phyloP scores from a whole-genome alignment of 2,797 vertebrate species.

The Fistularia commersonii region DNA sequence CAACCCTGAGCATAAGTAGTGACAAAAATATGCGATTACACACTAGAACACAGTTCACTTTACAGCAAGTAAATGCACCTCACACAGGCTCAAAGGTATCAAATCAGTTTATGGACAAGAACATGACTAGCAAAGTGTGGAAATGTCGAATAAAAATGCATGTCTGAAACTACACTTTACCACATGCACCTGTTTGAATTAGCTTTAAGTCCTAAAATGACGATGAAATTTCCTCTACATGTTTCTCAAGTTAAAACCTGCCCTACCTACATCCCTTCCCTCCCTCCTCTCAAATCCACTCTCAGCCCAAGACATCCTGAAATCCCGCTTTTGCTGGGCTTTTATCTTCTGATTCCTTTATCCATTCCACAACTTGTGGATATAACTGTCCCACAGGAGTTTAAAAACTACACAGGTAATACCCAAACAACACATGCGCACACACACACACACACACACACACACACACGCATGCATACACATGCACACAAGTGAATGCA shows the following conservation, averaged over 20 bases:
- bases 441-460: constrained; percentile 6
- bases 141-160: constrained; percentile 8
- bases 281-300: background rate
- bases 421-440: background rate
- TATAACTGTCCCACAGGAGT: constrained; percentile 24
- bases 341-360: constrained; percentile 8
- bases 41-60: too few relatives aligned
- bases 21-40: too few relatives aligned
- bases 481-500: constrained; percentile 6
- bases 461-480: constrained; percentile 7
- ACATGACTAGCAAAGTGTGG: background rate
- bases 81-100: too few relatives aligned
- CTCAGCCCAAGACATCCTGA: constrained; percentile 12
- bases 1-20: background rate
- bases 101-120: too few relatives aligned
- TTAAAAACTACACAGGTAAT: background rate
- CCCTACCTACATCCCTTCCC: background rate
- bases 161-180: background rate
- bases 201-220: constrained; percentile 24
- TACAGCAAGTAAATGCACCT: too few relatives aligned
- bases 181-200: constrained; percentile 7
- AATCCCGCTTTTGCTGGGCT: constrained; percentile 2
- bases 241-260: constrained; percentile 5
- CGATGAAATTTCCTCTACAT: constrained; percentile 8
- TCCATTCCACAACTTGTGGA: constrained; percentile 12